Evolutionary conservation across 2,797 vertebrate genomes (phyloP).

Genomic region (Premnoplex brunnescens): DNA sequence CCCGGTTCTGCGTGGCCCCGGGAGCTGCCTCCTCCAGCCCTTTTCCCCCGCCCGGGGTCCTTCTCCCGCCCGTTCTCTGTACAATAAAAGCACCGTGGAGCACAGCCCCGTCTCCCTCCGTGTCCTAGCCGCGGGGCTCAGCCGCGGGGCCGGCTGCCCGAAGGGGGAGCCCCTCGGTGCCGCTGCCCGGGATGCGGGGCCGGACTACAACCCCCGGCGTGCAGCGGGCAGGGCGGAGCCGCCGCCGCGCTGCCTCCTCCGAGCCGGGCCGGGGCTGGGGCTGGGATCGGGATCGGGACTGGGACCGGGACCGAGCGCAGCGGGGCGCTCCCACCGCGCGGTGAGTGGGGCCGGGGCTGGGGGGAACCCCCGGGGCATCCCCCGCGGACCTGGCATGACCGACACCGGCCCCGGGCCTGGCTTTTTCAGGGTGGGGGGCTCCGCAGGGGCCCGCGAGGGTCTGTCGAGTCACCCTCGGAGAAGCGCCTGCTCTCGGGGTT

Average conservation of each 20-base stretch:
- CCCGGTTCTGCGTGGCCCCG: not conserved
- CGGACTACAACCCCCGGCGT: conserved; percentile 7
- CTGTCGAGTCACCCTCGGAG: not conserved
- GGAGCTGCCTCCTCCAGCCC: not conserved
- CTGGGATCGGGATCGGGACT: not conserved
- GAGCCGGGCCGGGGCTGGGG: not conserved
- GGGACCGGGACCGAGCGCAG: not conserved
- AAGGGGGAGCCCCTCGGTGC: not conserved
- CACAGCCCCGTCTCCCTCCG: not conserved
- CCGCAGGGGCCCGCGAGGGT: not conserved
- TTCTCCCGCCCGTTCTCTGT: not conserved
- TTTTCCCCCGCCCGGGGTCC: not conserved
- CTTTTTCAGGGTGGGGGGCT: not conserved
- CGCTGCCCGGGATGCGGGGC: not conserved
- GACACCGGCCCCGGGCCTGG: not conserved
- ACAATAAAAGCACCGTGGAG: not conserved
- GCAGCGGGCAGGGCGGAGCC: conserved; percentile 7
- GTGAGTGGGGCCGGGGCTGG: not conserved
- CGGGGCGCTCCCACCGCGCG: not conserved
- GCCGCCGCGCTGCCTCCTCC: not conserved
- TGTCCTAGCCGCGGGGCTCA: not conserved
- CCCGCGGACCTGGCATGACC: not conserved
- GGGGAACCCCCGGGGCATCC: not conserved
- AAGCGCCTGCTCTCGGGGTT: not conserved
- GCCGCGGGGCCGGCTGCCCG: not conserved